Base-by-base conservation (phyloP, 2,113 vertebrate genomes). In the Cryptotis parvus region DNA sequence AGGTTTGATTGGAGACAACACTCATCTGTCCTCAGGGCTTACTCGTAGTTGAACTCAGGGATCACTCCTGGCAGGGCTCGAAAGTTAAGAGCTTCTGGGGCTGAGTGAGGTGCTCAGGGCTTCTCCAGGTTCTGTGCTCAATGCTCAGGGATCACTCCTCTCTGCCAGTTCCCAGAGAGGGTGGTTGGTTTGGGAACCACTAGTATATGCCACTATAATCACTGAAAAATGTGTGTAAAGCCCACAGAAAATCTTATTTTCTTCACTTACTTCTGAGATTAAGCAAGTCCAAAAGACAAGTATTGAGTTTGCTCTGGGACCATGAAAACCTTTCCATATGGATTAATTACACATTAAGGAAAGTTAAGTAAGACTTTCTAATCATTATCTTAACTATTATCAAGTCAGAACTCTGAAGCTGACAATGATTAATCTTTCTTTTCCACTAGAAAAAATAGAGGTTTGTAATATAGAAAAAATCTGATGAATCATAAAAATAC, bases 231-330 rank as follows among this genome's bases (percentile, higher is more conserved):
- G 88, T 80, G 91, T 94, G 69, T 33, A 2, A 24, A 69, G 81
- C 82, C n/a, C 26, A 58, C 49, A 11, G 33, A 95, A 91, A 27
- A 4, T 70, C 70, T 87, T 16, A 20, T 72, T 90, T 93, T 88
- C 77, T 77, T 68, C 91, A 93, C 78, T 94, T 93, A n/a, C 63
- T 81, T 73, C 37, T 88, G 94, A 95, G 91, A 92, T 96, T 0
- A 1, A 92, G 70, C 89, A 81, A 78, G 73, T 86, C 91, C 89
- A 69, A 10, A 29, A 87, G 94, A 90, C 74, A 43, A 20, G 91
- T 87, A 75, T 92, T 84, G 81, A 1, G 3, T 96, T 97, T 95
- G 87, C 92, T 96, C 94, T 74, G 45, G 79, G 92, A 92, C 94
- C 87, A 74, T 49, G 90, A 84, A 85, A 72, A 11, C 68, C 75